Conservation (phyloP, 2,888 invertebrate species). For the Pinctada fucata region DNA sequence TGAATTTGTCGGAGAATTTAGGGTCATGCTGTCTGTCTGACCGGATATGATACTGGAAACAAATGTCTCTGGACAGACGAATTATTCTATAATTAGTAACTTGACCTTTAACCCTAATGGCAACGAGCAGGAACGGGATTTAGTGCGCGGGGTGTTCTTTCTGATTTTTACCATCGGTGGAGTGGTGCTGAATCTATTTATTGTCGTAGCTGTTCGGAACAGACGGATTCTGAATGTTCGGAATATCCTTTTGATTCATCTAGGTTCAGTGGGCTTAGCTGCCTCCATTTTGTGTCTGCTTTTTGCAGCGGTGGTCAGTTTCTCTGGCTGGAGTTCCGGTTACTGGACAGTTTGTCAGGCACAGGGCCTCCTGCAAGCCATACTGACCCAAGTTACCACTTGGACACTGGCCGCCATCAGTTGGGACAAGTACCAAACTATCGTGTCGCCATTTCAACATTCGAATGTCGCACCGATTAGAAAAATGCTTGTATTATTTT, state of each 20-base stretch:
- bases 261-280: conserved; percentile 56
- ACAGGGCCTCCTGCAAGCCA: conserved; percentile 56
- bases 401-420: conserved; percentile 69
- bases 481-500: conserved; percentile 64
- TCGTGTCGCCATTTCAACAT: conserved; percentile 68
- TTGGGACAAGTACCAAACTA: conserved; percentile 72
- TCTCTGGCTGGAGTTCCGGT: conserved; percentile 59
- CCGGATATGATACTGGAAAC: neutral
- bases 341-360: conserved; percentile 57
- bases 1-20: too few species aligned
- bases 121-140: conserved; percentile 20
- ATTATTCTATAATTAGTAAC: neutral
- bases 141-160: conserved; percentile 54
- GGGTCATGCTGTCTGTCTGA: neutral
- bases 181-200: conserved; percentile 54
- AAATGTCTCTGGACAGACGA: neutral
- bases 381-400: conserved; percentile 54
- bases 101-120: neutral
- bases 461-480: conserved; percentile 61
- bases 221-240: conserved; percentile 58
- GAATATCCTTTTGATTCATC: conserved; percentile 63
- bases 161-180: conserved; percentile 56
- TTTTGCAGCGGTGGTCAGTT: conserved; percentile 53
- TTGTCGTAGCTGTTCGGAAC: conserved; percentile 62
- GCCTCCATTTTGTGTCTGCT: conserved; percentile 51